Conservation (phyloP, 2,113 vertebrate species). For the Thalassoma bifasciatum region DNA sequence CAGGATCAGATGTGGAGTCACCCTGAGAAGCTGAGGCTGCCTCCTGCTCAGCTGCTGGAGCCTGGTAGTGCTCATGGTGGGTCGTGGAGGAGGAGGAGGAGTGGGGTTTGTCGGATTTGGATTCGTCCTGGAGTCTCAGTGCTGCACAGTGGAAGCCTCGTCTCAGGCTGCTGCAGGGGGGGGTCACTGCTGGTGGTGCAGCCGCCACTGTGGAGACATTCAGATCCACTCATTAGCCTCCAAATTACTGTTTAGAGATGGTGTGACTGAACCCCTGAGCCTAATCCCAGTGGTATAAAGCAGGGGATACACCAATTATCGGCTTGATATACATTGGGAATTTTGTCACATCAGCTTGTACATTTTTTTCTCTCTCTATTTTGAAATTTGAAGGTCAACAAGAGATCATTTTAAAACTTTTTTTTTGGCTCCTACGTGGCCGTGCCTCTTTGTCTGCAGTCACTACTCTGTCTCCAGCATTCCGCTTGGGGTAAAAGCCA, state of each 20-base stretch:
- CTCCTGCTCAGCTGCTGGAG: constrained; percentile 57
- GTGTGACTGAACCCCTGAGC: neutral
- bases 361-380: too few species aligned
- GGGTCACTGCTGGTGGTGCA: constrained; percentile 42
- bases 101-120: constrained; percentile 66
- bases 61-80: constrained; percentile 70
- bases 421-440: too few species aligned
- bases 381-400: too few species aligned
- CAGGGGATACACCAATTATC: too few species aligned
- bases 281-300: neutral
- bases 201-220: constrained; percentile 48
- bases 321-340: too few species aligned
- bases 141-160: constrained; percentile 68
- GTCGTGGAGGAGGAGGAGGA: constrained; percentile 49
- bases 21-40: constrained; percentile 38
- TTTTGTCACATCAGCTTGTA: too few species aligned
- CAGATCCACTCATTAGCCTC: neutral
- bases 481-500: too few species aligned
- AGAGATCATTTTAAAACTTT: too few species aligned
- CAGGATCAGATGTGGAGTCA: constrained; percentile 16
- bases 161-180: constrained; percentile 45
- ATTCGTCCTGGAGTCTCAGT: constrained; percentile 71
- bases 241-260: too few species aligned
- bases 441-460: too few species aligned
- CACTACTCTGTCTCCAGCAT: too few species aligned